Base-by-base conservation (phyloP, 1,140 invertebrate species). In the Eubasilissa regina region DNA sequence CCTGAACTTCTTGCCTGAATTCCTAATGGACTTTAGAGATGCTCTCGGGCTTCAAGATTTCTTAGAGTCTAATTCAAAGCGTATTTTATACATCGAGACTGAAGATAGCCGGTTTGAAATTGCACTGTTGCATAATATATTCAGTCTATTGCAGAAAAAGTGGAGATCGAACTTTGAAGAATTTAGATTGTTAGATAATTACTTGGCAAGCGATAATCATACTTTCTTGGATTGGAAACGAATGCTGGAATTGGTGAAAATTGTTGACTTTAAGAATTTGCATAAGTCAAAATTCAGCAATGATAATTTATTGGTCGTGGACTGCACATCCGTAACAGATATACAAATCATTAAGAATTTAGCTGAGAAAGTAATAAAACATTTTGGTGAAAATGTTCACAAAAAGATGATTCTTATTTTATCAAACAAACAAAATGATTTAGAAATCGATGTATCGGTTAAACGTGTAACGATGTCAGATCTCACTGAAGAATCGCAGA, bases 351-450 rank as follows among this genome's bases (percentile, higher is more conserved):
- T 10, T 10, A 1, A 9, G 10, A 13, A 64, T 7, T 64, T 43
- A 13, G 8, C n/a, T 13, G 12, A 64, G 3, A 19, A 15, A 3
- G 0, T 64, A 25, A 35, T 64, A 35, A 10, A 35, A 35, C 19
- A 43, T 13, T 25, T 64, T 19, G 3, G 35, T n/a, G 4, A 44
- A 35, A 13, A 17, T 4, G n/a, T 12, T 13, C 1, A 15, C n/a
- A 64, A 64, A 64, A 64, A 35, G n/a, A 64, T 64, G 11, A 25
- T 64, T n/a, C n/a, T 64, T 15, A 58, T 58, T 21, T 64, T 35
- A 1, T 12, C 19, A 44, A 13, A 64, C 8, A 35, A 6, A 9
- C 19, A n/a, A 44, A 25, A 13, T 12, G 25, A 1, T 6, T 35
- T 35, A 1, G 25, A 35, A 3, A 35, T 35, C 25, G 25, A 35